Evolutionary conservation across 2,797 vertebrate genomes (phyloP), one percentile per base, ranked within the genome.

Genomic region (Tenualosa ilisha): DNA sequence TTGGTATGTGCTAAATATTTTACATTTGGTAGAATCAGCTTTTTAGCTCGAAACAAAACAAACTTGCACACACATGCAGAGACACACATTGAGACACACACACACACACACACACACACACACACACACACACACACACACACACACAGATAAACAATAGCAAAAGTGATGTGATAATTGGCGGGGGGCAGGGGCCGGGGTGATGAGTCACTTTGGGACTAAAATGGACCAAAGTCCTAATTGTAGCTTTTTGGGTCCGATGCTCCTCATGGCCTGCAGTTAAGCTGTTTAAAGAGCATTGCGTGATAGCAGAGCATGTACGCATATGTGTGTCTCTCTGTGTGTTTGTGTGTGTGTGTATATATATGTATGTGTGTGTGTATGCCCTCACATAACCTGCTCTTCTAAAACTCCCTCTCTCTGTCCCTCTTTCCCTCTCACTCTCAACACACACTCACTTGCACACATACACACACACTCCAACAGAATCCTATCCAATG

Each of bases 11-110:
- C 65, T 72, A 17, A 37, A 72, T 72, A 72, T 40, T 72, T 72
- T 37, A 72, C 31, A 72, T 37, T 72, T 72, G 65, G 26, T 72
- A 72, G 65, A 72, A 72, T 72, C 65, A 63, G n/a, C 65, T 40
- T 37, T 72, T 68, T 68, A 68, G 63, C 3, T 68, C 15, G 40
- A 37, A 37, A 37, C 24, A 72, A 68, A 37, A 37, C 65, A 68
- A 68, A 68, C 65, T 37, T 15, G 24, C 61, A 65, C n/a, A 31
- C 61, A 65, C 61, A 65, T 7, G 24, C 9, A 11, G 12, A 65
- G 6, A 65, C 61, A 65, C 22, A 24, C 59, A 61, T 4, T 8
- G 6, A 26, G 6, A 26, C n/a, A 26, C 61, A 65, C 61, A 65
- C 61, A 65, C 61, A 12, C 61, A 65, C 24, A 26, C 61, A 26